These are phyloP conservation scores for Baronia brevicornis DNA, from an alignment of 2,888 invertebrate species.

Conservation along the genomic window DNA sequence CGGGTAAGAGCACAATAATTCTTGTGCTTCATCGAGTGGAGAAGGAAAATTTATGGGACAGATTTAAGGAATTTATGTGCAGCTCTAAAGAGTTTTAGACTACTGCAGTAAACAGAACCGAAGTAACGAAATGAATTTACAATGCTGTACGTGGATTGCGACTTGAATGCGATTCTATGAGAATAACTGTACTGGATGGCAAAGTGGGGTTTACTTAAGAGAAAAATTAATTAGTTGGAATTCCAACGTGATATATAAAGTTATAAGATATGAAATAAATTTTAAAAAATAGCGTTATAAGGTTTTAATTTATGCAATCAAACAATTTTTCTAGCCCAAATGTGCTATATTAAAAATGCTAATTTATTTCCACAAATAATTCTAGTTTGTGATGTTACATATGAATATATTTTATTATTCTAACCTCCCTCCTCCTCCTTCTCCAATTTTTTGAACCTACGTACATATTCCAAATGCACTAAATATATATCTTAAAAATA, in stretches of 20 bases:
- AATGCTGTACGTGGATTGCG: constrained; percentile 15
- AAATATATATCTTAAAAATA: too few relatives aligned
- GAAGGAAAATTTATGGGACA: constrained; percentile 16
- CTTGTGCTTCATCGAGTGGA: constrained; percentile 16
- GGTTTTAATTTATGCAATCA: too few relatives aligned
- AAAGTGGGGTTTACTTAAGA: constrained; percentile 7
- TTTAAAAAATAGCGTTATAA: too few relatives aligned
- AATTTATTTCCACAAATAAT: too few relatives aligned
- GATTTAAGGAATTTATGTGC: constrained; percentile 20
- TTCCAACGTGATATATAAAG: background rate
- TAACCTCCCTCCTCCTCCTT: too few relatives aligned
- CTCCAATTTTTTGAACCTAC: too few relatives aligned
- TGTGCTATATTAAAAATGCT: too few relatives aligned
- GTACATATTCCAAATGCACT: too few relatives aligned
- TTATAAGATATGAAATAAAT: too few relatives aligned
- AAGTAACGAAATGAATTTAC: constrained; percentile 15
- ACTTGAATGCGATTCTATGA: constrained; percentile 11
- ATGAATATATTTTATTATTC: too few relatives aligned
- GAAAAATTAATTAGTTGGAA: background rate
- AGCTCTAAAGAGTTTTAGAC: constrained; percentile 16
- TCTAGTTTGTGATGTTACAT: too few relatives aligned
- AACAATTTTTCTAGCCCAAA: too few relatives aligned
- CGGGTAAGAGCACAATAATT: constrained; percentile 11
- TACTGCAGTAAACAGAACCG: constrained; percentile 13
- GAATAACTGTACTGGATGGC: constrained; percentile 37